Conservation (phyloP, 1,140 invertebrate species). For the Drosophila mauritiana region DNA sequence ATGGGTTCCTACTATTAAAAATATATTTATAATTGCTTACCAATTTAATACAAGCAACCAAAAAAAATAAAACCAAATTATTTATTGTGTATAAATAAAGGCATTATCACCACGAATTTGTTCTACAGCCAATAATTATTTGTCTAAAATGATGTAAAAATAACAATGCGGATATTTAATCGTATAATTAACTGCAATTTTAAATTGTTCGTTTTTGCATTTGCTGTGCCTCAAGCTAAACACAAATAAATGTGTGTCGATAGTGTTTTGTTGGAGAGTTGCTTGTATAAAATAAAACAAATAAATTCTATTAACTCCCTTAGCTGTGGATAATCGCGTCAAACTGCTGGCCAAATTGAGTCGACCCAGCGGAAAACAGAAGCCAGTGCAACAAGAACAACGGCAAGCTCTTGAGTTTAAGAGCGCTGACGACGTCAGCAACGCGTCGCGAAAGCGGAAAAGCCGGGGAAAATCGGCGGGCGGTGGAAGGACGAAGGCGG, state of each 20-base stretch:
- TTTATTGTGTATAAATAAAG: conserved; percentile 26
- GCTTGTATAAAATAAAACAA: neutral
- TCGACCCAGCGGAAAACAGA: conserved; percentile 5
- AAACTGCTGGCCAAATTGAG: conserved; percentile 24
- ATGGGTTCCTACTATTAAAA: neutral
- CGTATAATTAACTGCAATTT: neutral
- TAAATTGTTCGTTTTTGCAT: conserved; percentile 3
- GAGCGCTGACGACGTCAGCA: conserved; percentile 49
- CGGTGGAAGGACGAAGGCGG: neutral
- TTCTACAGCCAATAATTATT: conserved; percentile 1
- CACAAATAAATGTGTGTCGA: neutral
- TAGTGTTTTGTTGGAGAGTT: neutral
- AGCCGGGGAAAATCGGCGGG: conserved; percentile 7
- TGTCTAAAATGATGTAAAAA: neutral
- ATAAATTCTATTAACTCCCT: neutral
- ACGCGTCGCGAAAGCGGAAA: conserved; percentile 43
- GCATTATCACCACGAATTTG: neutral
- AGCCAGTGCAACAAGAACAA: conserved; percentile 33
- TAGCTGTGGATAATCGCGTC: neutral
- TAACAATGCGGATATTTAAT: too few species aligned
- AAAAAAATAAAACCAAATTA: neutral
- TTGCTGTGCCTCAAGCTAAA: neutral
- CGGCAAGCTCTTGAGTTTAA: conserved; percentile 52
- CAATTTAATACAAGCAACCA: neutral
- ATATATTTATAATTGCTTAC: neutral